Conservation (phyloP, 2,888 invertebrate genomes). For the Peribatodes rhomboidaria region DNA sequence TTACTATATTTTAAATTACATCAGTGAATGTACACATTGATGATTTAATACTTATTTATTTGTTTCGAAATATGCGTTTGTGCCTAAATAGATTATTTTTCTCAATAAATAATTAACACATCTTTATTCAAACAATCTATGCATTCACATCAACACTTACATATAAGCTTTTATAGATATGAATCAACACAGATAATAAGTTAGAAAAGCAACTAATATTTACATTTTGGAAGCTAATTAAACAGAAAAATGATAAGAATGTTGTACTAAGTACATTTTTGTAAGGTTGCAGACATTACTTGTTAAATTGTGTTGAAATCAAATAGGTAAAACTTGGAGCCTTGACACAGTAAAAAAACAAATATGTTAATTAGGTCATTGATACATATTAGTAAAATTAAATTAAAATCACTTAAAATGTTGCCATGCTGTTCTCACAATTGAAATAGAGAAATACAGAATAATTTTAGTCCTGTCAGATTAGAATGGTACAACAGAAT, state of each 20-base stretch:
- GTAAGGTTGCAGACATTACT: too few species aligned
- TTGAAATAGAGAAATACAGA: too few species aligned
- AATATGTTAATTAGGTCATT: too few species aligned
- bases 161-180: constrained; percentile 68
- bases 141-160: constrained; percentile 73
- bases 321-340: too few species aligned
- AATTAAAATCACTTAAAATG: too few species aligned
- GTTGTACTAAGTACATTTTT: neutral
- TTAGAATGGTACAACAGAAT: too few species aligned
- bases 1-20: constrained; percentile 81
- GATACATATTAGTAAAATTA: too few species aligned
- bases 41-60: constrained; percentile 72
- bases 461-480: too few species aligned
- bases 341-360: too few species aligned
- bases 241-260: constrained; percentile 50
- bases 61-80: constrained; percentile 66
- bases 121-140: constrained; percentile 56
- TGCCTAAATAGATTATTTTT: constrained; percentile 54
- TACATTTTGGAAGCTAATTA: constrained; percentile 68
- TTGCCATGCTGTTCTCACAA: too few species aligned
- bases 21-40: constrained; percentile 70
- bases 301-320: neutral
- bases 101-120: constrained; percentile 37
- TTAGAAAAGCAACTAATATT: constrained; percentile 81
- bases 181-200: constrained; percentile 78